Evolutionary conservation across 2,797 vertebrate species (phyloP), one percentile per base, ranked within the genome.

Genomic region (Balearica regulorum): DNA sequence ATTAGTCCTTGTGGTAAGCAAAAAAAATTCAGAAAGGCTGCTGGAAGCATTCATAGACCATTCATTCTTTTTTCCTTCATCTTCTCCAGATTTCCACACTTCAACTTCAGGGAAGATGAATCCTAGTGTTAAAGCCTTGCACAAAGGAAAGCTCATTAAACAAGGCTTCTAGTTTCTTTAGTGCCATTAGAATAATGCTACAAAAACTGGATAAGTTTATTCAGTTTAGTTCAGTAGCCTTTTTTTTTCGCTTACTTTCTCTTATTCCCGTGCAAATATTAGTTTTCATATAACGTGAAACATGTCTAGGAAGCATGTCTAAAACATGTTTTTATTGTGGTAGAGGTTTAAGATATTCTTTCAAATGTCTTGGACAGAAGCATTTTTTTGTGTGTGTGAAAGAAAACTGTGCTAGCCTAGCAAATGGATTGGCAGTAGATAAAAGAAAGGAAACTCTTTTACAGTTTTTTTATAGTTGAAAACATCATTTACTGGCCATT

Each of bases 1-100:
- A 6, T 46, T 37, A 60, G 11, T 49, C 13, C 2, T 68, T 39
- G 39, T 31, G 0, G 5, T 20, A 24, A 71, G 3, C 0, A 43
- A 43, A 43, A 14, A 48, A 81, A 24, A 7, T 16, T 12, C 18
- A 35, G 28, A 48, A 70, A 71, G 11, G 4, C 4, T 49, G 3
- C 7, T 80, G 54, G 24, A 72, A 72, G 2, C 6, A 21, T 54
- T 62, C 2, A 54, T 25, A 44, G 7, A 35, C 41, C 9, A 8
- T 44, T 70, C 5, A 20, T 78, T 46, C 8, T 54, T 26, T 26
- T 64, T 58, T 46, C 29, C 12, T 83, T 89, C 13, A 35, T 58
- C 2, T 71, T 9, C 19, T 78, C 25, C 29, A 41, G 41, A 64
- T 79, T 91, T 86, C 41, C 33, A 54, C 33, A 39, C 43, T 43